These are phyloP conservation scores for Drosophila bipectinata DNA, from an alignment of 1,140 invertebrate species.

Conservation along the genomic window DNA sequence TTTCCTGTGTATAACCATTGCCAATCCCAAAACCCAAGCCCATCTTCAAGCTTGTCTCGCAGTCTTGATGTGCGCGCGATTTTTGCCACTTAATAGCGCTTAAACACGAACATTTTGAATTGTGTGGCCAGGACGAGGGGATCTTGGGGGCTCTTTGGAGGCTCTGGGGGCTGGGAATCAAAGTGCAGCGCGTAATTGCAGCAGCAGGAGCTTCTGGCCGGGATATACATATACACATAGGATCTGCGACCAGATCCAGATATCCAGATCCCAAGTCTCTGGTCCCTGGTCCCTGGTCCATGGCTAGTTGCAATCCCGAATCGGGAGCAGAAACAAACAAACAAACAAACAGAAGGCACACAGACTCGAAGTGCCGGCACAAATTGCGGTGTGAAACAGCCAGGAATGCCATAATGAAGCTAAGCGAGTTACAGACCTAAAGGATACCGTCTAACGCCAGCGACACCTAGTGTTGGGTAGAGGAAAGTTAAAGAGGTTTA, in stretches of 20 bases:
- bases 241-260: slow-evolving; percentile 9
- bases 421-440: not conserved
- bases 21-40: slow-evolving; percentile 18
- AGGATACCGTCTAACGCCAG: slow-evolving; percentile 27
- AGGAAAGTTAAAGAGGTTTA: not conserved
- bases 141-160: slow-evolving; percentile 7
- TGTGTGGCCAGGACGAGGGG: slow-evolving; percentile 47
- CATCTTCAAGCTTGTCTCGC: slow-evolving; percentile 26
- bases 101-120: slow-evolving; percentile 84
- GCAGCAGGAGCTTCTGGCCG: slow-evolving; percentile 33
- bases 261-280: slow-evolving; percentile 3
- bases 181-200: slow-evolving; percentile 80
- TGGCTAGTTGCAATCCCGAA: slow-evolving; percentile 5
- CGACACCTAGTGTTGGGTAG: slow-evolving; percentile 8
- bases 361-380: slow-evolving; percentile 36
- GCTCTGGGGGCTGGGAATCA: slow-evolving; percentile 49
- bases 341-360: slow-evolving; percentile 55
- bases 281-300: not conserved
- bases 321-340: slow-evolving; percentile 59
- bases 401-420: slow-evolving; percentile 18
- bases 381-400: slow-evolving; percentile 77
- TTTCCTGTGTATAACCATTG: not conserved
- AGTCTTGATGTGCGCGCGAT: slow-evolving; percentile 75
- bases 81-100: slow-evolving; percentile 83
- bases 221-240: slow-evolving; percentile 1